Evolutionary conservation across 1,140 invertebrate species (phyloP), one percentile per base, ranked within the genome.

Genomic region (Chironomus tepperi): DNA sequence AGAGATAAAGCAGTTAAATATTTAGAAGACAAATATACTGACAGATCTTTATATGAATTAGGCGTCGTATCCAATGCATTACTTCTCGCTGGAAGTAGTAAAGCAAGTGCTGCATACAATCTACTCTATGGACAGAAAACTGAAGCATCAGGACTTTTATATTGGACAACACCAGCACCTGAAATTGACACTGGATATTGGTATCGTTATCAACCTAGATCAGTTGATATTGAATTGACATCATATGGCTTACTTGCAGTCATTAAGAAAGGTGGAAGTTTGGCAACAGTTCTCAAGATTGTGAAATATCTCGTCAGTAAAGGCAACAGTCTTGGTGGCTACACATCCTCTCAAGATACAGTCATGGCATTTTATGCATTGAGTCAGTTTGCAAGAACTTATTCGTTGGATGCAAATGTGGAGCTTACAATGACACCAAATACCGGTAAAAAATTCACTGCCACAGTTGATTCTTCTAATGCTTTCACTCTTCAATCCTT

Each of bases 41-140:
- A n/a, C 3, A 85, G 89, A 34, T 90, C 93, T 77, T 81, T 89
- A 0, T 93, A 96, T 83, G 88, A 91, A 5, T 79, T 95, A 42
- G 86, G 92, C 16, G 84, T 96, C 1, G 88, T 88, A 57, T 86
- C 89, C 0, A 95, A 94, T 79, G 91, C 89, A 0, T 81, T 97
- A 1, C 88, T 92, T 78, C 80, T 92, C 57, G 89, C 93, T 0
- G 86, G 89, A 2, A 70, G 65, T 19, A 9, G 2, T 18, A 70
- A 19, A 10, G 16, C 19, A 8, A 19, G 15, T 18, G 1, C 65
- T 21, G 6, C 16, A 19, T 70, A 8, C 18, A 10, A 70, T 7
- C 19, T 5, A 7, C 19, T 70, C 9, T 70, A 12, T 57, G 47
- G 3, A 1, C n/a, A 10, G 9, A 70, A 9, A 70, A 70, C 5